Conservation (phyloP, 2,797 vertebrate species). For the Schizothorax lantsangensis region DNA sequence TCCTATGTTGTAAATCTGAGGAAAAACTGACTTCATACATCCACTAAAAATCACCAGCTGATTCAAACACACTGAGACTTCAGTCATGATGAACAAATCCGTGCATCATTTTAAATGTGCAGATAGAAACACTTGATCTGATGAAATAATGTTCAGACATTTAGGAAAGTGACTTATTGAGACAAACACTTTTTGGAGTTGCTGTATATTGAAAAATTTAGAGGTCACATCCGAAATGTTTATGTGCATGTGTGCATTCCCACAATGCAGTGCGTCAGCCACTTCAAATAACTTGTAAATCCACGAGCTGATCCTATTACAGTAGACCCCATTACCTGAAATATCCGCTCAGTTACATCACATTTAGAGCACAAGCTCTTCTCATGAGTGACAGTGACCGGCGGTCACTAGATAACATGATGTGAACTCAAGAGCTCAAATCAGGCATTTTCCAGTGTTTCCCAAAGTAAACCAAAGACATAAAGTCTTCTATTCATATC, state of each 20-base stretch:
- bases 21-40: not conserved
- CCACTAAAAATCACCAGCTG: not conserved
- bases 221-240: slow-evolving; percentile 43
- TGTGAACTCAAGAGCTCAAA: not conserved
- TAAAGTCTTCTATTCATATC: not conserved
- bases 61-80: not conserved
- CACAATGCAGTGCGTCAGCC: slow-evolving; percentile 47
- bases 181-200: not conserved
- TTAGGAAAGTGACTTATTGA: not conserved
- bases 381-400: not conserved
- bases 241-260: slow-evolving; percentile 20
- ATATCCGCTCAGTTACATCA: slow-evolving; percentile 77
- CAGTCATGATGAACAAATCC: not conserved
- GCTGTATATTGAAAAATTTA: not conserved
- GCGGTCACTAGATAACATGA: not conserved
- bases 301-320: slow-evolving; percentile 81
- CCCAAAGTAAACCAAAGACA: not conserved
- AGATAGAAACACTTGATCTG: not conserved
- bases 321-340: slow-evolving; percentile 77
- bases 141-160: not conserved
- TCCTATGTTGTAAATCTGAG: not conserved
- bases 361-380: slow-evolving; percentile 16
- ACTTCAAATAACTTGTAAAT: slow-evolving; percentile 76
- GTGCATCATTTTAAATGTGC: not conserved
- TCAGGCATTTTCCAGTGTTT: not conserved